A percentile compares a stretch with the other conserved stretches of the same genome.
phyloP scores from a whole-genome alignment of 2,888 invertebrate species.

The Sesamia inferens region DNA sequence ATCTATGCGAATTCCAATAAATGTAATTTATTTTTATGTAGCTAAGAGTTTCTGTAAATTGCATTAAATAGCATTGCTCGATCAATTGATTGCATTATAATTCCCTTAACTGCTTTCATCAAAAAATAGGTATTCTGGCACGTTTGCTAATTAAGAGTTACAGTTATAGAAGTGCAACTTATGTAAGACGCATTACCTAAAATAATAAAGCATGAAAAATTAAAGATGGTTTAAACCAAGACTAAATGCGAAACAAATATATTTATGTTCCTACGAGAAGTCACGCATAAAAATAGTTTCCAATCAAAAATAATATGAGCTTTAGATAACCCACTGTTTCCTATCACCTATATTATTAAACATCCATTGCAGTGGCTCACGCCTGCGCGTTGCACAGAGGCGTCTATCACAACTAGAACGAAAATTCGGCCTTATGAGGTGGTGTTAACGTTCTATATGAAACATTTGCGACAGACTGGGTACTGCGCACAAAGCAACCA shows the following conservation, averaged over 20 bases:
- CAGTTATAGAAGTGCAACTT: not conserved
- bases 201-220: not conserved
- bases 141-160: too few species aligned
- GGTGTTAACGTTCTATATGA: not conserved
- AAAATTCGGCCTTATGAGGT: not conserved
- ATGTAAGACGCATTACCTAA: not conserved
- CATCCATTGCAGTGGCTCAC: conserved; percentile 18
- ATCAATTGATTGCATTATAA: not conserved
- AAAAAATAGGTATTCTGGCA: too few species aligned
- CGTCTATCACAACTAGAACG: conserved; percentile 15
- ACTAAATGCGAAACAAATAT: not conserved
- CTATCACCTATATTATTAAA: not conserved
- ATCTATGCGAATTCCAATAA: not conserved
- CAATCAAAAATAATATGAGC: conserved; percentile 33
- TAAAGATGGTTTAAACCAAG: not conserved
- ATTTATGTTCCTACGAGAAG: not conserved
- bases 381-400: conserved; percentile 46
- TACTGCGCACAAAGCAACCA: conserved; percentile 14
- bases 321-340: not conserved
- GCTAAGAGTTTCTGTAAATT: not conserved
- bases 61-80: not conserved
- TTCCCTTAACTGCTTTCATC: too few species aligned
- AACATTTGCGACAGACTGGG: too few species aligned
- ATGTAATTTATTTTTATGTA: not conserved
- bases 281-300: not conserved